These are phyloP conservation scores for Ceriagrion tenellum DNA, from an alignment of 2,888 invertebrate genomes.

Conservation along the genomic window DNA sequence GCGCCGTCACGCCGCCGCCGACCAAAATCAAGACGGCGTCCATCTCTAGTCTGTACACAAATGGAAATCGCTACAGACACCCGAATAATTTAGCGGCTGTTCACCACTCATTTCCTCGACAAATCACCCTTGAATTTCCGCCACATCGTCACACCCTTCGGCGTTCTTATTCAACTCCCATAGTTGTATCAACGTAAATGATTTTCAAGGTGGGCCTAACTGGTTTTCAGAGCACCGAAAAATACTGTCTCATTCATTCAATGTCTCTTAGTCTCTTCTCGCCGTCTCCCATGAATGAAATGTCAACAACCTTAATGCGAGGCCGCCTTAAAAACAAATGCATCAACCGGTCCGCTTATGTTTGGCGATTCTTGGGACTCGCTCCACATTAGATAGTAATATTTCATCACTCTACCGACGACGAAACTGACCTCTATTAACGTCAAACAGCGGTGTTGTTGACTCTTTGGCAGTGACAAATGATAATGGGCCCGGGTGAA, in stretches of 20 bases:
- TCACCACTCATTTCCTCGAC: not conserved
- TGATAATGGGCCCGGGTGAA: not conserved
- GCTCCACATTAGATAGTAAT: not conserved
- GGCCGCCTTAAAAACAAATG: not conserved
- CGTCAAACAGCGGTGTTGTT: not conserved
- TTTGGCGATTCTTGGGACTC: not conserved
- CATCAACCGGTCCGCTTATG: not conserved
- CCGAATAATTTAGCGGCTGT: too few species aligned
- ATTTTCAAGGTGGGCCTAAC: slow-evolving; percentile 9
- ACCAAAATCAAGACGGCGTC: too few species aligned
- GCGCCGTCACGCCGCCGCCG: too few species aligned
- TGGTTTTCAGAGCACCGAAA: not conserved
- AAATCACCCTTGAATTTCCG: not conserved
- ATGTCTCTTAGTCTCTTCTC: not conserved
- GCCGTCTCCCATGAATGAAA: not conserved
- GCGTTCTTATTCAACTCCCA: not conserved
- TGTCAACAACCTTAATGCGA: not conserved
- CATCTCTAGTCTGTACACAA: too few species aligned
- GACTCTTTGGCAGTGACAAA: not conserved
- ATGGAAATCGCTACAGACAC: too few species aligned
- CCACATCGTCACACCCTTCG: not conserved
- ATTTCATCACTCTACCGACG: not conserved
- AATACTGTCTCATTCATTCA: not conserved
- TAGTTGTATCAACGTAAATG: not conserved
- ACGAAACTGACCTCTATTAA: not conserved